Percentiles rank a stretch among this genome's conserved stretches.
phyloP scores from a whole-genome alignment of 2,888 invertebrate species.

The Rapana venosa region DNA sequence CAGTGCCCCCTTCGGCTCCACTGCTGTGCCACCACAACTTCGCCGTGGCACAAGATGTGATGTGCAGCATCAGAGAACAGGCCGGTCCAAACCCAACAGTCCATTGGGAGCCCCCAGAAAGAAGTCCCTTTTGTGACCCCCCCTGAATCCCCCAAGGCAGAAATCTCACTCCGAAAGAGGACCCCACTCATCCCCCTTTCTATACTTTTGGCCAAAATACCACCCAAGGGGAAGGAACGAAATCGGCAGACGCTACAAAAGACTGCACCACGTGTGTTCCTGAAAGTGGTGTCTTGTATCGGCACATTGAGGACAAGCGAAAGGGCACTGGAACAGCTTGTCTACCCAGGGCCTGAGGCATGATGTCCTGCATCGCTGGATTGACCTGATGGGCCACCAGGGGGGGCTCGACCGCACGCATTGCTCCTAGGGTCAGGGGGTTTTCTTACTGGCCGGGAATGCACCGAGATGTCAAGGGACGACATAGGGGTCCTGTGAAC shows the following conservation, averaged over 20 bases:
- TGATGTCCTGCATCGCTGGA: constrained; percentile 31
- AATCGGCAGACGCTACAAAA: background rate
- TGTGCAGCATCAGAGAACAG: background rate
- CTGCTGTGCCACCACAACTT: background rate
- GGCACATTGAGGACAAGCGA: background rate
- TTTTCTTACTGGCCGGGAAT: constrained; percentile 58
- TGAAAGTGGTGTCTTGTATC: background rate
- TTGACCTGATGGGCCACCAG: constrained; percentile 52
- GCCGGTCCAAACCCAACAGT: no score
- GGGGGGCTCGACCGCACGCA: constrained; percentile 51
- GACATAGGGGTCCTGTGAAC: constrained; percentile 17
- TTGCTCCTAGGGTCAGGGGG: constrained; percentile 42
- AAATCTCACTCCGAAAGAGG: background rate
- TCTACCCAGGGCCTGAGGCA: constrained; percentile 20
- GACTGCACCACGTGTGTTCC: background rate
- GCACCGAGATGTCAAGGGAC: constrained; percentile 47
- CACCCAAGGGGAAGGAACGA: background rate
- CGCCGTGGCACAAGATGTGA: background rate
- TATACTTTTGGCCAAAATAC: background rate
- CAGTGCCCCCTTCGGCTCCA: background rate
- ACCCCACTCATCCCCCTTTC: background rate
- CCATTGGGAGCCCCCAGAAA: background rate
- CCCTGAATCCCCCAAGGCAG: background rate
- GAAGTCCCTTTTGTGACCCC: background rate
- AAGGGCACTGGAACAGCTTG: background rate